Evolutionary conservation across 2,888 invertebrate genomes (phyloP).

Genomic region (Sympetrum striolatum): DNA sequence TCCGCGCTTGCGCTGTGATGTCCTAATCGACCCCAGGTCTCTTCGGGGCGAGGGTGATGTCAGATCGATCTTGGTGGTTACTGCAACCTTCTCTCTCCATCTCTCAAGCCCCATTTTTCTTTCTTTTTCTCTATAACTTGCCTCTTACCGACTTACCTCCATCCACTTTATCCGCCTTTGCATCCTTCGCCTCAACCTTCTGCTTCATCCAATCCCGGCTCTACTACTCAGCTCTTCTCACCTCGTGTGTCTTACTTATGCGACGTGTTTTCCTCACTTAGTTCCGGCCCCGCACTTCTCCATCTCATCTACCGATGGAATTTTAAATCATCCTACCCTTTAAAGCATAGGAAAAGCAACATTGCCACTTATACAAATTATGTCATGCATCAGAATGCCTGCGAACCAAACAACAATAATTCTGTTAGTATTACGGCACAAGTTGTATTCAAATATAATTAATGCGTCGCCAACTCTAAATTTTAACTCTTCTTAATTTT

Average conservation of each 20-base stretch:
- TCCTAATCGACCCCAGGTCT: background rate
- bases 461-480: too few species aligned
- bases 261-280: background rate
- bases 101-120: background rate
- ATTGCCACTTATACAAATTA: too few species aligned
- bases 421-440: too few species aligned
- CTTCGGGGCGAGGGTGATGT: conserved; percentile 27
- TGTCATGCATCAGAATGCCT: too few species aligned
- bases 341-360: too few species aligned
- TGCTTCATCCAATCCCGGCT: background rate
- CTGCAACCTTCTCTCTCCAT: background rate
- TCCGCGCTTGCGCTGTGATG: background rate
- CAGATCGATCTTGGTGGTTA: conserved; percentile 37
- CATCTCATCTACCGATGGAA: background rate
- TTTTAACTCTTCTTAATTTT: too few species aligned
- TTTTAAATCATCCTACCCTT: too few species aligned
- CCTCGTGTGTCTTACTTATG: background rate
- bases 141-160: background rate
- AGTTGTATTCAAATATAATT: too few species aligned
- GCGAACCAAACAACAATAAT: too few species aligned
- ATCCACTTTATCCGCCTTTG: background rate
- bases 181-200: background rate
- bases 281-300: background rate
- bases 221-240: background rate
- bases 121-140: background rate